Base-by-base conservation (phyloP, 1,140 invertebrate genomes). In the Adelges cooleyi region DNA sequence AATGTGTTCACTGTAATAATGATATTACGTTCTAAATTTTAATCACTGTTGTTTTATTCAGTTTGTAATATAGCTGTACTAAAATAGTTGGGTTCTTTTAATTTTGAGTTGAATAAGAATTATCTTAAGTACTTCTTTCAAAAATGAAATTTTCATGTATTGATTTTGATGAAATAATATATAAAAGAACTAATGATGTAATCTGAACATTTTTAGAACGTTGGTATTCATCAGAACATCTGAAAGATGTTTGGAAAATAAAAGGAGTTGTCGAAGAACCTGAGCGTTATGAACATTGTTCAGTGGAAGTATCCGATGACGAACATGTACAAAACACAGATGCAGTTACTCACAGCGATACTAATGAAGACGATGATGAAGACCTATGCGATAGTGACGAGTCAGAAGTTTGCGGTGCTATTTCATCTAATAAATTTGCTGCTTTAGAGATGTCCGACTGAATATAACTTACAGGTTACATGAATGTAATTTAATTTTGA, bases 211-310 rank as follows among this genome's bases (percentile, higher is more conserved):
- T 2, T 18, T 46, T 62, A 62, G 56, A 48, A 13, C n/a, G 33
- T 18, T 62, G 42, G 42, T 48, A 3, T 5, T 48, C 56, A 29
- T 36, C 56, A 4, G 17, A 13, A 13, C 42, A 48, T 1, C 2
- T 62, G 23, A 62, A 62, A 46, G 18, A 62, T 48, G 10, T 62
- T 3, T 62, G 42, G 56, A 62, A 62, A 62, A 29, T 62, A 29
- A 62, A 62, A 48, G 56, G 56, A 0, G 46, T 62, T 6, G 11
- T 15, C 6, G 17, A 62, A 25, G 56, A 62, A 6, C 11, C 17
- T 10, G 15, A 62, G 27, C 18, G 10, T 18, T 46, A 15, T 48
- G 42, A 62, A 62, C 17, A 46, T 8, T n/a, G 13, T 33, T 33
- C 1, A 46, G 13, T 62, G 29, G 40, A 46, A 20, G 2, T 29